phyloP scores from a whole-genome alignment of 1,140 invertebrate genomes.

The Lucilia sericata region DNA sequence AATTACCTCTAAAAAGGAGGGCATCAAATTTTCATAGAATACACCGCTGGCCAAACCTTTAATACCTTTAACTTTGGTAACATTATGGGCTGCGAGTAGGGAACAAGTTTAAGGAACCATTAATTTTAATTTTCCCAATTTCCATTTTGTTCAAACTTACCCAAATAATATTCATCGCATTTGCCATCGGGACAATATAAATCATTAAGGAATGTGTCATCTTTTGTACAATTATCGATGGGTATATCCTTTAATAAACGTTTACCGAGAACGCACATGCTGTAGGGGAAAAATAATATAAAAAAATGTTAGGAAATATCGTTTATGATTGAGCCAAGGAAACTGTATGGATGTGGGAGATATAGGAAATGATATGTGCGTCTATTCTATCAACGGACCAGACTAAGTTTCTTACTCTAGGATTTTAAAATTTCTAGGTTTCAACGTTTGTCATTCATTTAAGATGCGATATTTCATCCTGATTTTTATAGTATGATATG shows the following conservation, averaged over 20 bases:
- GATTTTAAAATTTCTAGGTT: no score
- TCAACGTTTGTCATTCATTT: no score
- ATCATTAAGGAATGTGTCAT: conserved; percentile 74
- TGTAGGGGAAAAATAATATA: no score
- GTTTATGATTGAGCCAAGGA: no score
- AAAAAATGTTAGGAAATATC: no score
- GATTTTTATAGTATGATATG: no score
- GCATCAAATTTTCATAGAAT: conserved; percentile 76
- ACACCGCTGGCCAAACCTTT: conserved; percentile 85
- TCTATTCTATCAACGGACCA: no score
- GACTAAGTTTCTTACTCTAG: no score
- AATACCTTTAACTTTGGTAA: conserved; percentile 77
- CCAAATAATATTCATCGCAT: conserved; percentile 63
- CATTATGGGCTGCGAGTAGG: conserved; percentile 69
- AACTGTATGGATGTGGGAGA: no score
- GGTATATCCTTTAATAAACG: conserved; percentile 84
- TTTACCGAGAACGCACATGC: conserved; percentile 93
- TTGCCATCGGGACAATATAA: conserved; percentile 70
- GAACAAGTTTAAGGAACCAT: background rate
- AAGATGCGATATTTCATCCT: no score
- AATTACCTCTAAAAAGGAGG: conserved; percentile 71
- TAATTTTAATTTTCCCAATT: background rate
- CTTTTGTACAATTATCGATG: conserved; percentile 83
- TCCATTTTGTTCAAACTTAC: conserved; percentile 50
- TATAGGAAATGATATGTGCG: no score